These are phyloP conservation scores for Microcebus griseorufus DNA, from an alignment of 2,113 vertebrate genomes.

Conservation along the genomic window DNA sequence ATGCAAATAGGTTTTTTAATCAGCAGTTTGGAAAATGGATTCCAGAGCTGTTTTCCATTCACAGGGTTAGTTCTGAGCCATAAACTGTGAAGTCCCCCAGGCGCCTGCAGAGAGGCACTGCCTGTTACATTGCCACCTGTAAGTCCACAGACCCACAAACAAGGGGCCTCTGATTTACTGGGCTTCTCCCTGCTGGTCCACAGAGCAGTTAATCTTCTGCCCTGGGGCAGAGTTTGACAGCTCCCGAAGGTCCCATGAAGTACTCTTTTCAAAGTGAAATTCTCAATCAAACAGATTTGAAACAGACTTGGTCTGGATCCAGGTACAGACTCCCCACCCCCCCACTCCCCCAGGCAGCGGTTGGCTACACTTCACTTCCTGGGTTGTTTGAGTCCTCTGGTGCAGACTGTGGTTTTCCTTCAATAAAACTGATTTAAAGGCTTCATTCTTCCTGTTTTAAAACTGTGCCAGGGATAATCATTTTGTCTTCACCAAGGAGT, in stretches of 20 bases:
- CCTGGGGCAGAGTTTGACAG: slow-evolving; percentile 69
- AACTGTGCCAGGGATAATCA: slow-evolving; percentile 34
- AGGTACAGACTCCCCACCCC: background rate
- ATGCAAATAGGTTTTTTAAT: slow-evolving; percentile 43
- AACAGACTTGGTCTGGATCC: slow-evolving; percentile 76
- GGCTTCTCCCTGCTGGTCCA: slow-evolving; percentile 65
- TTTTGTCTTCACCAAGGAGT: slow-evolving; percentile 24
- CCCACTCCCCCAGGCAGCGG: background rate
- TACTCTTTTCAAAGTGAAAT: slow-evolving; percentile 78
- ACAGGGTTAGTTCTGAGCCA: slow-evolving; percentile 36
- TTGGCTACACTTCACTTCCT: slow-evolving; percentile 69
- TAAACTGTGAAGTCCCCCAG: slow-evolving; percentile 41
- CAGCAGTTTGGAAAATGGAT: slow-evolving; percentile 50
- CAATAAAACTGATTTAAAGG: slow-evolving; percentile 74
- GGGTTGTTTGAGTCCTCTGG: slow-evolving; percentile 62
- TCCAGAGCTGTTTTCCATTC: slow-evolving; percentile 13
- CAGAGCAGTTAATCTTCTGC: slow-evolving; percentile 75
- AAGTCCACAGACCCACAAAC: slow-evolving; percentile 62
- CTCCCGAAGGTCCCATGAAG: slow-evolving; percentile 74
- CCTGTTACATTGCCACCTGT: slow-evolving; percentile 70
- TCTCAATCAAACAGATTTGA: slow-evolving; percentile 76
- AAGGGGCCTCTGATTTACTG: slow-evolving; percentile 74
- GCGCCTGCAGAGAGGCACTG: slow-evolving; percentile 57
- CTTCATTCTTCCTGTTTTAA: slow-evolving; percentile 63
- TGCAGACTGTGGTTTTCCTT: slow-evolving; percentile 42